These are phyloP conservation scores for Rhagium mordax DNA, from an alignment of 2,888 invertebrate genomes.

Conservation along the genomic window DNA sequence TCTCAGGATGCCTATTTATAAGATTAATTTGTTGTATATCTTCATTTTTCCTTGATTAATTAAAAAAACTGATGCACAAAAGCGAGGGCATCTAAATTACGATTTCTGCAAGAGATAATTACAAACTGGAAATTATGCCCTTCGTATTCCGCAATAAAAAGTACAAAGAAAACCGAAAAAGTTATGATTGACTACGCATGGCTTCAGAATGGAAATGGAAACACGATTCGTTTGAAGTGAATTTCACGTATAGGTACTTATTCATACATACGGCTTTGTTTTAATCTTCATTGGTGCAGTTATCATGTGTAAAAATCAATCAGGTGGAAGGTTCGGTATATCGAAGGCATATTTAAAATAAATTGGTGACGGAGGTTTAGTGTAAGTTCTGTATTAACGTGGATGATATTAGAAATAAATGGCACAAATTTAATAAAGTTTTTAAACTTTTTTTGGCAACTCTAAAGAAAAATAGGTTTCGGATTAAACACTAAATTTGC, in stretches of 20 bases:
- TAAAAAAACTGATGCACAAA: constrained; percentile 10
- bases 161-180: neutral
- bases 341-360: neutral
- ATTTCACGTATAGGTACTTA: neutral
- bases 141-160: neutral
- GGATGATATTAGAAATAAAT: neutral
- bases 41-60: constrained; percentile 1
- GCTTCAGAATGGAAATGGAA: neutral
- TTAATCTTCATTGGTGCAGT: neutral
- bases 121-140: neutral
- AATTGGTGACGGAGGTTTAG: neutral
- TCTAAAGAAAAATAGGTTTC: neutral
- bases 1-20: neutral
- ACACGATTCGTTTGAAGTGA: neutral
- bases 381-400: no score
- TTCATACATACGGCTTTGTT: neutral
- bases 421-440: constrained; percentile 10
- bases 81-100: constrained; percentile 3
- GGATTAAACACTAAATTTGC: neutral
- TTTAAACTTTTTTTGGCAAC: constrained; percentile 4
- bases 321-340: neutral
- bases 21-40: neutral
- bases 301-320: neutral
- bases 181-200: neutral
- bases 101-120: neutral